Evolutionary conservation across 2,797 vertebrate genomes (phyloP), one percentile per base, ranked within the genome.

Genomic region (Smutsia temminckii): DNA sequence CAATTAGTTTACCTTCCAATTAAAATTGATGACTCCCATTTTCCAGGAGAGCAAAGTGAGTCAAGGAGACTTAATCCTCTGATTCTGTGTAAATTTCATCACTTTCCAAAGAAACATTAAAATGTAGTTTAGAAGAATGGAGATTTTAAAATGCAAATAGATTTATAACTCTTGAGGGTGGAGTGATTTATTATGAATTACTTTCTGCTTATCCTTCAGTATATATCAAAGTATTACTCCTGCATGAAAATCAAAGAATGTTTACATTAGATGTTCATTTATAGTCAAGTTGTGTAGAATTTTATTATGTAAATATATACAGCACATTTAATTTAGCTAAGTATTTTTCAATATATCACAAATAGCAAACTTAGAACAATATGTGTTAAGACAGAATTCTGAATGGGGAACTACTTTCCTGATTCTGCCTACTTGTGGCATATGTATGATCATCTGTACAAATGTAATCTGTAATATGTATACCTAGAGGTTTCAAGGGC

Each of bases 261-360:
- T 89, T 96, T 92, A 49, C 55, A 92, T 94, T 89, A 83, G 63
- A 89, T 85, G 13, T 94, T 74, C 46, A 53, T 61, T 91, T 77
- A 55, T 61, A 93, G 85, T 91, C 72, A 75, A 80, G 40, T 78
- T 95, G 64, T 75, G 17, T 40, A 75, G 42, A 34, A 61, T 85
- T 92, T 87, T 80, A 49, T 71, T 94, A 80, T 74, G 1, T 74
- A 88, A 94, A 81, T 87, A 86, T 69, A 40, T 80, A 78, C 14
- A 81, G 21, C 69, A 85, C 57, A 81, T 68, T 91, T 37, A 71
- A 40, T 84, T 96, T 95, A 63, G 18, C n/a, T 21, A 25, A 37
- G 11, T 63, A 53, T 72, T 83, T 93, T 93, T 74, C 17, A 93
- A 4, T 55, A 49, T 89, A 25, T 49, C 34, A 61, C 21, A 53